phyloP scores from a whole-genome alignment of 1,140 invertebrate species.

The Halyomorpha halys region DNA sequence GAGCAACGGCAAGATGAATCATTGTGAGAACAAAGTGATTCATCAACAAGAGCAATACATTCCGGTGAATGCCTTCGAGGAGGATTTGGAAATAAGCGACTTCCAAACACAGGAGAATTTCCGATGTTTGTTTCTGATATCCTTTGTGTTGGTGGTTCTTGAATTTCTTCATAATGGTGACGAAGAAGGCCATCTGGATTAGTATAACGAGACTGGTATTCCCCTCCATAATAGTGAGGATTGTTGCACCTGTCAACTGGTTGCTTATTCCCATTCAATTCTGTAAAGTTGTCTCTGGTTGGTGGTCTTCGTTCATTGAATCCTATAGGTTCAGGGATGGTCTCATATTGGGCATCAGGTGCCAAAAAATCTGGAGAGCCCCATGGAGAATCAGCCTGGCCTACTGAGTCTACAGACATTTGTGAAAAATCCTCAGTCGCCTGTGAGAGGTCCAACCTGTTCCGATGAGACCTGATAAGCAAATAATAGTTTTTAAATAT shows the following conservation, averaged over 20 bases:
- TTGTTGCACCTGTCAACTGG: neutral
- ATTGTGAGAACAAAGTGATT: conserved; percentile 25
- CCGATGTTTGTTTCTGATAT: conserved; percentile 5
- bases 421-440: conserved; percentile 26
- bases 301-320: neutral
- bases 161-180: conserved; percentile 25
- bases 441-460: conserved; percentile 20
- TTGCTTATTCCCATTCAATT: conserved; percentile 6
- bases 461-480: conserved; percentile 16
- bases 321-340: conserved; percentile 36
- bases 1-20: conserved; percentile 25
- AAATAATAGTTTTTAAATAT: no score
- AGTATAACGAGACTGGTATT: conserved; percentile 13
- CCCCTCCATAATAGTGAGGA: conserved; percentile 11
- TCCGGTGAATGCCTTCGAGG: conserved; percentile 21
- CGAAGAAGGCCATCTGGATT: conserved; percentile 13
- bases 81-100: conserved; percentile 5
- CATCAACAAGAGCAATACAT: conserved; percentile 24
- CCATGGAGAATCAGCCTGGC: conserved; percentile 26
- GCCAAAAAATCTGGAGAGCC: conserved; percentile 38
- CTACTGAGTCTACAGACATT: conserved; percentile 28
- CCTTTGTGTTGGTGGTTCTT: conserved; percentile 5
- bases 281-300: conserved; percentile 8
- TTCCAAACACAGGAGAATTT: conserved; percentile 7
- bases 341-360: conserved; percentile 51